A percentile compares a stretch with the other conserved stretches of the same genome.
These are phyloP conservation scores for Laticauda laticaudata DNA, from an alignment of 2,113 vertebrate genomes.

Conservation along the genomic window DNA sequence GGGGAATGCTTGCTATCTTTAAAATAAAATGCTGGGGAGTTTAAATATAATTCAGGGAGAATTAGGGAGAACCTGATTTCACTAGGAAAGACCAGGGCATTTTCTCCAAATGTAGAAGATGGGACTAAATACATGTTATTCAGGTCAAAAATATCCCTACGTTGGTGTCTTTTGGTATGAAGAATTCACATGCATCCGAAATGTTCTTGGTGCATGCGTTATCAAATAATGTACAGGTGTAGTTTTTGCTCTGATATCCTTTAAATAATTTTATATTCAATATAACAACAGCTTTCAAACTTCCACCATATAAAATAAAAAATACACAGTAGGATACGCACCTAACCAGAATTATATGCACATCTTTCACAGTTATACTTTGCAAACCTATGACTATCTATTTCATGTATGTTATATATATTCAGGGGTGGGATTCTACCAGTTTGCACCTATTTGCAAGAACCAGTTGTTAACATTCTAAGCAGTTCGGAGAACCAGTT, in stretches of 20 bases:
- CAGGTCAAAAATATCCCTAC: constrained; percentile 37
- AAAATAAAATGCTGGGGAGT: constrained; percentile 76
- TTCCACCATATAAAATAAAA: neutral
- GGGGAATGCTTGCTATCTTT: constrained; percentile 73
- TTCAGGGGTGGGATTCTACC: too few relatives aligned
- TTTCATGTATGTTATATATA: neutral
- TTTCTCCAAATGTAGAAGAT: constrained; percentile 63
- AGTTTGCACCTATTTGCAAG: too few relatives aligned
- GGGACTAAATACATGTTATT: constrained; percentile 56
- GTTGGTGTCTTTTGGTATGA: constrained; percentile 18
- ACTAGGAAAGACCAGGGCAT: constrained; percentile 56
- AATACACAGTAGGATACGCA: neutral
- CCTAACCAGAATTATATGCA: neutral
- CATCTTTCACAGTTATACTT: neutral
- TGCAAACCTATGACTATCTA: neutral
- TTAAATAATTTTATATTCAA: neutral
- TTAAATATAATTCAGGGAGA: constrained; percentile 72
- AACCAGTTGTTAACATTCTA: too few relatives aligned
- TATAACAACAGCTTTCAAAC: neutral
- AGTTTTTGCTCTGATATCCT: neutral
- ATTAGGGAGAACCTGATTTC: constrained; percentile 70
- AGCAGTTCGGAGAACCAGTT: too few relatives aligned
- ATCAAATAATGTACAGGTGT: neutral
- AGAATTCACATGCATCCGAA: constrained; percentile 6
- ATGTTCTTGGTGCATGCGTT: constrained; percentile 20